These are phyloP conservation scores for Cantharis rufa DNA, from an alignment of 2,888 invertebrate species.

Conservation along the genomic window DNA sequence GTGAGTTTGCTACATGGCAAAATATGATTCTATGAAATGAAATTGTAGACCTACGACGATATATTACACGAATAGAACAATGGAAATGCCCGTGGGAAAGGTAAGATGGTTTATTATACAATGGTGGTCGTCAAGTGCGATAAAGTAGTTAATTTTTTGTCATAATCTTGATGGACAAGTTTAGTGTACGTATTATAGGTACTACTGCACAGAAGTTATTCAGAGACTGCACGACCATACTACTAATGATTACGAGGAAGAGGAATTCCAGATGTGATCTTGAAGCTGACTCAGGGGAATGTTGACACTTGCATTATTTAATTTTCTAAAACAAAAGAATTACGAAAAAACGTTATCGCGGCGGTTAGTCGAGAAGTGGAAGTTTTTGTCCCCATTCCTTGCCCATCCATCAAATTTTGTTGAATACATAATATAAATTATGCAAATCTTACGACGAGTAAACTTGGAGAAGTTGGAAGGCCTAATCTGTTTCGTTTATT, in stretches of 20 bases:
- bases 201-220: neutral
- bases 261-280: neutral
- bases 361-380: neutral
- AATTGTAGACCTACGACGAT: neutral
- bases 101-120: neutral
- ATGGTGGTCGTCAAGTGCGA: neutral
- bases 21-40: neutral
- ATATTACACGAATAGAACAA: neutral
- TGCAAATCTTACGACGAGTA: neutral
- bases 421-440: neutral
- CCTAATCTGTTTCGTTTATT: neutral
- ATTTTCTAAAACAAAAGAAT: neutral
- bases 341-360: neutral
- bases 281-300: neutral
- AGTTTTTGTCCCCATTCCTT: neutral
- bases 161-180: neutral
- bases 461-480: neutral
- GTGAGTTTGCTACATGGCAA: neutral
- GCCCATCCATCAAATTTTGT: neutral
- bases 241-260: neutral
- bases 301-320: neutral
- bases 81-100: neutral
- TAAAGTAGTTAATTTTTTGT: neutral
- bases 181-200: neutral
- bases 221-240: neutral